These are phyloP conservation scores for Lasioglossum lativentre DNA, from an alignment of 2,888 invertebrate genomes.

Conservation along the genomic window DNA sequence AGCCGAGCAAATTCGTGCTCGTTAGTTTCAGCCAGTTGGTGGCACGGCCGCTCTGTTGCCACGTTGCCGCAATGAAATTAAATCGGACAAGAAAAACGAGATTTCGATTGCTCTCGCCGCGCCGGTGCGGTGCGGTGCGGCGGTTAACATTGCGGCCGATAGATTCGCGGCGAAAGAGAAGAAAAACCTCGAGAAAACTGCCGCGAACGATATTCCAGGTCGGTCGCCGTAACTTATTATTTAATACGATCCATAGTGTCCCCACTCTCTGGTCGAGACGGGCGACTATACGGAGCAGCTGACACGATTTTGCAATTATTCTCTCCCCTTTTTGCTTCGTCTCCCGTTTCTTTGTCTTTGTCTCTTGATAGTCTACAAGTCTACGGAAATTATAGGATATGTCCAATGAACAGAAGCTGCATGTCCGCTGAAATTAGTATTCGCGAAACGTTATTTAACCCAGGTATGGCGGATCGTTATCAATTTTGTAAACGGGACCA, in stretches of 20 bases:
- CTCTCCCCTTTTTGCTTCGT: background rate
- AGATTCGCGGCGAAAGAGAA: background rate
- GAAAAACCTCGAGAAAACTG: background rate
- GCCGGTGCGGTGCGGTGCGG: too few species aligned
- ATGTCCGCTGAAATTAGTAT: too few species aligned
- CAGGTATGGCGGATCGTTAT: too few species aligned
- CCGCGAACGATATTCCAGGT: background rate
- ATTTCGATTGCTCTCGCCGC: background rate
- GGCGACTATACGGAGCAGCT: background rate
- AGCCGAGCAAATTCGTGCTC: constrained; percentile 65
- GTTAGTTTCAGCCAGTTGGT: constrained; percentile 66
- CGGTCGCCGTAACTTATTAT: background rate
- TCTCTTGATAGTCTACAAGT: too few species aligned
- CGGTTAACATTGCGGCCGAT: background rate
- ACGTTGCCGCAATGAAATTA: constrained; percentile 46
- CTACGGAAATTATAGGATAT: too few species aligned
- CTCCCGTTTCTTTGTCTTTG: background rate
- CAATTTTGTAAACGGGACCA: too few species aligned
- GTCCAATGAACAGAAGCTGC: too few species aligned
- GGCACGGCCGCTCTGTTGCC: constrained; percentile 39
- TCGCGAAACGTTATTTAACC: too few species aligned
- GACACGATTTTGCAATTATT: background rate
- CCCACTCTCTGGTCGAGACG: background rate
- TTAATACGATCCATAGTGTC: background rate
- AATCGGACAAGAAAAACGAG: constrained; percentile 41